phyloP scores from a whole-genome alignment of 2,888 invertebrate genomes.

The Atrina japonica region DNA sequence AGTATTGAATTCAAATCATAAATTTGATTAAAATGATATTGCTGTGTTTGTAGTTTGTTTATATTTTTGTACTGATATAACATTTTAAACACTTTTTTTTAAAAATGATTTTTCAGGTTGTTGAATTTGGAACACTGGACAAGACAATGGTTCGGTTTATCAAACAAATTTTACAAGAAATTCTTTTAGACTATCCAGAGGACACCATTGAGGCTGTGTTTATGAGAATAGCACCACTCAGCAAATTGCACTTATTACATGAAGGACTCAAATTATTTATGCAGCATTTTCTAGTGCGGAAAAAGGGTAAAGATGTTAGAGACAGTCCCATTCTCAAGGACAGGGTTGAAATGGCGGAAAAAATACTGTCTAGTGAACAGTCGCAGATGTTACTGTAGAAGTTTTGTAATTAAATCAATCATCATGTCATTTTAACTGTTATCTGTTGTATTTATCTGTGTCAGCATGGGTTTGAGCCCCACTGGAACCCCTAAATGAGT shows the following conservation, averaged over 20 bases:
- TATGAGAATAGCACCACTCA: constrained; percentile 86
- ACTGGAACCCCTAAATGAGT: no score
- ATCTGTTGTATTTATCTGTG: no score
- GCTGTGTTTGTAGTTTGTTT: no score
- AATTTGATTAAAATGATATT: no score
- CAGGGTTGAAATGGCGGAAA: constrained; percentile 62
- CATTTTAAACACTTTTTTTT: no score
- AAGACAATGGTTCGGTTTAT: constrained; percentile 90
- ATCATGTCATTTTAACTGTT: no score
- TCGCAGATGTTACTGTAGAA: no score
- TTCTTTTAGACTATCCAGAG: constrained; percentile 86
- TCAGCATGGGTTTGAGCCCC: no score
- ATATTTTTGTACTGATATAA: no score
- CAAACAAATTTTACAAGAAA: constrained; percentile 88
- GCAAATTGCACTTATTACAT: constrained; percentile 87
- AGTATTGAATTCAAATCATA: no score
- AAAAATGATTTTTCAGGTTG: constrained; percentile 87
- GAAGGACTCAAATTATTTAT: constrained; percentile 92
- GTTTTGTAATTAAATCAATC: no score
- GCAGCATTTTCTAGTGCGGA: constrained; percentile 89
- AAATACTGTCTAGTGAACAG: constrained; percentile 24
- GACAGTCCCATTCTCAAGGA: constrained; percentile 49
- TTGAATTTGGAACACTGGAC: constrained; percentile 92
- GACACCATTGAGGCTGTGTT: constrained; percentile 86
- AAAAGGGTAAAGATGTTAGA: constrained; percentile 49